These are phyloP conservation scores for Virgularia gustaviana DNA, from an alignment of 92 coral and sea anemone genomes.

Conservation along the genomic window DNA sequence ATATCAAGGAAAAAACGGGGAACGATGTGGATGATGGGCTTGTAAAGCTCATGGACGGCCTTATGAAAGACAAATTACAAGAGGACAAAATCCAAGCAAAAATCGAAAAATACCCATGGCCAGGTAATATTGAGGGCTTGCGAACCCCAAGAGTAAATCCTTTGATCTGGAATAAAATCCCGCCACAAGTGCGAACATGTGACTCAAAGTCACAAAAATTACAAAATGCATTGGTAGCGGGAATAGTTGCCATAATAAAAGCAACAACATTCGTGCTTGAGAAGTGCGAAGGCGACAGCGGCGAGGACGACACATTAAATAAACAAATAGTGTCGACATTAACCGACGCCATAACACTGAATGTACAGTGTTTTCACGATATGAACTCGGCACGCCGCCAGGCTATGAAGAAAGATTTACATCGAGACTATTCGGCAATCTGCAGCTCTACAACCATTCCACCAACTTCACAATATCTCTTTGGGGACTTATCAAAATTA, in stretches of 20 bases:
- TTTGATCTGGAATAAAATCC: slow-evolving; percentile 48
- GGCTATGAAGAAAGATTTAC: slow-evolving; percentile 11
- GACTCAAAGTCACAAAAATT: slow-evolving; percentile 53
- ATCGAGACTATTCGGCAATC: slow-evolving; percentile 18
- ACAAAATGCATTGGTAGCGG: slow-evolving; percentile 50
- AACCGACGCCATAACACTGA: slow-evolving; percentile 37
- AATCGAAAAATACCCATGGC: slow-evolving; percentile 46
- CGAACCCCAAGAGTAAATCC: slow-evolving; percentile 50
- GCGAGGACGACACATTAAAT: too few relatives aligned
- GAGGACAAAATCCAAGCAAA: slow-evolving; percentile 44
- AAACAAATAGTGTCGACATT: slow-evolving; percentile 4
- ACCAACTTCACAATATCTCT: slow-evolving; percentile 29
- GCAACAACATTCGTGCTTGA: slow-evolving; percentile 43
- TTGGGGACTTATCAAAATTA: slow-evolving; percentile 45
- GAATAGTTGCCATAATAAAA: slow-evolving; percentile 39
- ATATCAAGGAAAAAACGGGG: slow-evolving; percentile 46
- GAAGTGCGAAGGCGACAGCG: not conserved
- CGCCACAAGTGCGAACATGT: slow-evolving; percentile 29
- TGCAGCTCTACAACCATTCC: not conserved
- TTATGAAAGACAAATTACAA: slow-evolving; percentile 52
- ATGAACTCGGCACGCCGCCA: slow-evolving; percentile 33
- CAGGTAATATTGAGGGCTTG: slow-evolving; percentile 48
- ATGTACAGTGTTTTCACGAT: slow-evolving; percentile 37
- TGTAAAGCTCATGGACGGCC: slow-evolving; percentile 41
- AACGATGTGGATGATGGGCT: slow-evolving; percentile 39